phyloP scores from a whole-genome alignment of 1,140 invertebrate species.

The Halyomorpha halys region DNA sequence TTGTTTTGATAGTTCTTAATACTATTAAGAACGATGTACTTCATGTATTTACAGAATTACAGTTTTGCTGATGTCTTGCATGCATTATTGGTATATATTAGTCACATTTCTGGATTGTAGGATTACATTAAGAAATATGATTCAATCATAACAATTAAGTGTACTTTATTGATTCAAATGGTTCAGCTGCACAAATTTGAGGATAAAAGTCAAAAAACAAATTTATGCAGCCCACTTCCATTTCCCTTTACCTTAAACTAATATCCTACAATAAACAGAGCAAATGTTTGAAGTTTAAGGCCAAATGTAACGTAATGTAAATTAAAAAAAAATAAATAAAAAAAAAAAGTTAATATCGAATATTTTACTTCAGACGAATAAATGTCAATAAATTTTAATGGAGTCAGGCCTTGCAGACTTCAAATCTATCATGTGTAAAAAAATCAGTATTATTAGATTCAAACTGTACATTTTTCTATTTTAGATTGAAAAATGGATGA shows the following conservation, averaged over 20 bases:
- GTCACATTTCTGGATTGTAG: slow-evolving; percentile 34
- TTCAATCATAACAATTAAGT: slow-evolving; percentile 31
- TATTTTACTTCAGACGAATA: too few relatives aligned
- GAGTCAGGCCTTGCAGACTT: too few relatives aligned
- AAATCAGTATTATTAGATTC: too few relatives aligned
- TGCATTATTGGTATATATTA: slow-evolving; percentile 35
- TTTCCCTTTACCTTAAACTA: background rate
- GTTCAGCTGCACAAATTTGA: slow-evolving; percentile 2
- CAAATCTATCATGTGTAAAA: too few relatives aligned
- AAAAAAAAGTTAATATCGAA: too few relatives aligned
- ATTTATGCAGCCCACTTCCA: slow-evolving; percentile 13
- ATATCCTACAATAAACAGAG: too few relatives aligned
- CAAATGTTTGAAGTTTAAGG: too few relatives aligned
- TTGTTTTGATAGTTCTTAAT: slow-evolving; percentile 31
- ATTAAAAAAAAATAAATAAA: too few relatives aligned
- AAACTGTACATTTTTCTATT: too few relatives aligned
- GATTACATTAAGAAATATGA: slow-evolving; percentile 34
- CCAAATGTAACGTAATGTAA: too few relatives aligned
- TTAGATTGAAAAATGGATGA: too few relatives aligned
- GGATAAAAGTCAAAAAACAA: background rate
- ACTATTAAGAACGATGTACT: slow-evolving; percentile 33
- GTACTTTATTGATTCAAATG: slow-evolving; percentile 15
- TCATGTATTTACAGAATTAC: slow-evolving; percentile 33
- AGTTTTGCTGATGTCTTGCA: slow-evolving; percentile 34
- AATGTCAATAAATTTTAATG: too few relatives aligned